Base-by-base conservation (phyloP, 2,113 vertebrate species). In the Electrona antarctica region DNA sequence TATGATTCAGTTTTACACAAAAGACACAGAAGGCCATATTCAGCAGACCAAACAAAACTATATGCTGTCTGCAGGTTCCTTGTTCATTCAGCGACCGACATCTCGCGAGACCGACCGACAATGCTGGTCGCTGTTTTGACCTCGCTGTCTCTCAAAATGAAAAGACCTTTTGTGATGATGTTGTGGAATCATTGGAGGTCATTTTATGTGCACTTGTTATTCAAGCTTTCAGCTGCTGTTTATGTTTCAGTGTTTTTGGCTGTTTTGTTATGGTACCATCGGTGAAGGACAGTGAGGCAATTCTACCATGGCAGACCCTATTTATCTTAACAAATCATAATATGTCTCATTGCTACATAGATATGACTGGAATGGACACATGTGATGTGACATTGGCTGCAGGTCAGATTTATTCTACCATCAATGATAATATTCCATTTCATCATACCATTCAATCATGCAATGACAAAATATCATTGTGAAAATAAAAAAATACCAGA, bases 251-350 rank as follows among this genome's bases (percentile, higher is more conserved):
- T 73, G 62, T 64, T 70, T 48, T 59, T 60, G 55, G 62, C 46
- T 60, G 65, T 80, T 84, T 78, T 83, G 72, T 79, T 85, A 0
- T 86, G 83, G 65, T 72, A 81, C 71, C 76, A 85, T 15, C 15
- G 65, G 54, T 6, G 80, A 77, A 81, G 73, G 78, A 74, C 72
- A 73, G 75, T 65, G 33, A 21, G 10, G 14, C 10, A 72, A 62
- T 71, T 79, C 9, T 5, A 0, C 71, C 11, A 3, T 60, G 45
- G 13, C 68, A 74, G 71, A 67, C 79, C 69, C 85, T 73, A 89
- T 85, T 89, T 76, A 74, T 47, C 10, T 60, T 10, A 49, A 7
- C 33, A 14, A 54, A 73, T 76, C 57, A 76, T 28, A 56, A 3
- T 76, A 72, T 49, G 15, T 57, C 46, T 66, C 5, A 29, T 4